Evolutionary conservation across 2,888 invertebrate genomes (phyloP).

Genomic region (Nomada lathburiana): DNA sequence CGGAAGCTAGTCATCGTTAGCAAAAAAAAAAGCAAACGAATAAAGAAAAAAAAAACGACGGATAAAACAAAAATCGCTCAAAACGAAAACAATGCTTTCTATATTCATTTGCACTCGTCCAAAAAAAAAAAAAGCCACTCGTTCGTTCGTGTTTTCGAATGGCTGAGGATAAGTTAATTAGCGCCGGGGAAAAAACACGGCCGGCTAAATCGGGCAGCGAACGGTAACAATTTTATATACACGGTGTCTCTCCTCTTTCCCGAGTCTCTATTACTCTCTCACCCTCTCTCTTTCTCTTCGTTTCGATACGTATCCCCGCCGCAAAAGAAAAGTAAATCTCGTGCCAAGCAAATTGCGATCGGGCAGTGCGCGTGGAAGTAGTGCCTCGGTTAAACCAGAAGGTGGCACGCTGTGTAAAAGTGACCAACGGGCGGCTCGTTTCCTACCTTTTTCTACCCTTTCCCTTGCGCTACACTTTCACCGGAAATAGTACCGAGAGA

Average conservation of each 20-base stretch:
- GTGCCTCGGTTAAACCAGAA: slow-evolving; percentile 48
- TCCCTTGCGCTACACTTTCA: background rate
- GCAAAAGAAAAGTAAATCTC: slow-evolving; percentile 58
- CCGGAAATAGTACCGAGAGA: background rate
- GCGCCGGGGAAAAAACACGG: slow-evolving; percentile 16
- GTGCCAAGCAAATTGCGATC: slow-evolving; percentile 48
- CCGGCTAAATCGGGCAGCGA: slow-evolving; percentile 20
- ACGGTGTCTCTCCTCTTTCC: background rate
- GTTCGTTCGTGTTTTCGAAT: slow-evolving; percentile 36
- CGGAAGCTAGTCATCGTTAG: background rate
- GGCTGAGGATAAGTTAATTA: slow-evolving; percentile 54
- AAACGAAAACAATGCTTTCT: slow-evolving; percentile 10
- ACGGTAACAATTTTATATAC: slow-evolving; percentile 43
- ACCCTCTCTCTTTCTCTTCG: background rate
- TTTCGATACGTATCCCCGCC: slow-evolving; percentile 17
- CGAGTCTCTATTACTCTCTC: background rate
- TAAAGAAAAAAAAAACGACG: background rate
- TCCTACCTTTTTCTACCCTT: background rate
- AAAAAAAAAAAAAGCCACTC: slow-evolving; percentile 13
- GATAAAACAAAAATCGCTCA: background rate
- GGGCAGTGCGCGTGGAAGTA: slow-evolving; percentile 19
- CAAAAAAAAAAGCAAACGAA: background rate
- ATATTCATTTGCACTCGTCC: background rate
- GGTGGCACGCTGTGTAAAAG: slow-evolving; percentile 27
- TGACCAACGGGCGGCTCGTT: slow-evolving; percentile 40